Evolutionary conservation across 2,888 invertebrate species (phyloP), one percentile per base, ranked within the genome.

Genomic region (Phaonia tiefii): DNA sequence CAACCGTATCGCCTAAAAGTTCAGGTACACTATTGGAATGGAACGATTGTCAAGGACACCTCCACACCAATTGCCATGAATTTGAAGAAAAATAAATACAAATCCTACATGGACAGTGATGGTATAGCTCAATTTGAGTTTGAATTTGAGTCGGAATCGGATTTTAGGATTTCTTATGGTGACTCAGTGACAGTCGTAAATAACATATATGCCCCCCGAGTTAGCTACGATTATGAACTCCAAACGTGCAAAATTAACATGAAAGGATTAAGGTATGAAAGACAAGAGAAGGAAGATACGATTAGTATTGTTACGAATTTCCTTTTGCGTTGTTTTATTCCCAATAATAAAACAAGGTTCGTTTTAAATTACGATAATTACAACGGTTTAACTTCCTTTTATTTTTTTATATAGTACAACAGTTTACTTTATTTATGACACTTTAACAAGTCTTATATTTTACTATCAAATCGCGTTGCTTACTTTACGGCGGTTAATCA

Each of bases 1-100:
- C 92, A 98, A 65, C 95, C 95, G 82, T 97, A 96, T 87, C 94
- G 93, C 20, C 95, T 96, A 63, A 96, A 95, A 93, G 89, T 95
- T 20, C 94, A 94, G 92, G 91, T 95, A 0, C 91, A 93, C 0
- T 92, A 94, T 85, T 94, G 95, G 86, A 95, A 95, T 89, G 94
- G 93, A 46, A 91, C 92, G 4, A 94, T 94, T 0, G 92, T 95
- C 7, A 90, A 91, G 80, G 92, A 93, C 78, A 91, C 91, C 15
- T 91, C n/a, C 4, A 60, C 15, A 1, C 49, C 72, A 7, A 39
- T 63, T 15, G 39, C 25, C 7, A 51, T 73, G 51, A 13, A 39
- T 15, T 37, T 63, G 49, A 15, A 22, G 0, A n/a, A 10, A 3
- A 13, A 49, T 10, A 37, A 17, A 4, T 73, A 73, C 63, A 39